Percentiles rank a stretch among this genome's conserved stretches.
Evolutionary conservation across 1,140 invertebrate genomes (phyloP).

Genomic region (Hypothenemus hampei): DNA sequence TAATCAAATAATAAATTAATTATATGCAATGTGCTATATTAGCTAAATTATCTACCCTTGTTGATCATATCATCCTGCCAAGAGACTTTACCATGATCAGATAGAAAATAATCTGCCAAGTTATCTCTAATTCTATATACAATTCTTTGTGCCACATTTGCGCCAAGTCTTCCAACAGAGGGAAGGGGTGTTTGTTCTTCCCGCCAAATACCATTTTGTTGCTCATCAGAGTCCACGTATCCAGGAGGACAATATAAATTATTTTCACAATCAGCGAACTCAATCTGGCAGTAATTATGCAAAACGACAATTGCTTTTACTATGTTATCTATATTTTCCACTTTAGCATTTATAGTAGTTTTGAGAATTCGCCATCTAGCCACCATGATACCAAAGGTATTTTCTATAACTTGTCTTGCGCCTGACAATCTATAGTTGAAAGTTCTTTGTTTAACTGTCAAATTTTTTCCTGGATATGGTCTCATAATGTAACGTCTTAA

Average conservation of each 20-base stretch:
- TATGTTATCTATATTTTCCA: slow-evolving; percentile 23
- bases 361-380: slow-evolving; percentile 27
- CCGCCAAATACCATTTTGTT: slow-evolving; percentile 6
- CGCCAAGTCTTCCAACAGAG: slow-evolving; percentile 7
- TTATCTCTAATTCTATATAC: slow-evolving; percentile 7
- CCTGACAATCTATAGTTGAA: slow-evolving; percentile 30
- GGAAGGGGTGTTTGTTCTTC: slow-evolving; percentile 3
- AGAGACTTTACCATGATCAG: background rate
- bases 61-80: background rate
- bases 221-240: background rate
- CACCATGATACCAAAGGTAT: too few species aligned
- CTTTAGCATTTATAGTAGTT: slow-evolving; percentile 12
- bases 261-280: background rate
- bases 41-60: background rate
- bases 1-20: background rate
- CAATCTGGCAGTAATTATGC: slow-evolving; percentile 17
- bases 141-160: background rate
- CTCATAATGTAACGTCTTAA: slow-evolving; percentile 26
- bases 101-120: slow-evolving; percentile 8
- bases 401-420: slow-evolving; percentile 43
- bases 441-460: slow-evolving; percentile 13
- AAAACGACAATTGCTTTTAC: slow-evolving; percentile 14
- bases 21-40: background rate
- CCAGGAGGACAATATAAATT: slow-evolving; percentile 17
- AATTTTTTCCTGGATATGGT: slow-evolving; percentile 25